Evolutionary conservation across 1,140 invertebrate species (phyloP).

Genomic region (Drosophila sp.): DNA sequence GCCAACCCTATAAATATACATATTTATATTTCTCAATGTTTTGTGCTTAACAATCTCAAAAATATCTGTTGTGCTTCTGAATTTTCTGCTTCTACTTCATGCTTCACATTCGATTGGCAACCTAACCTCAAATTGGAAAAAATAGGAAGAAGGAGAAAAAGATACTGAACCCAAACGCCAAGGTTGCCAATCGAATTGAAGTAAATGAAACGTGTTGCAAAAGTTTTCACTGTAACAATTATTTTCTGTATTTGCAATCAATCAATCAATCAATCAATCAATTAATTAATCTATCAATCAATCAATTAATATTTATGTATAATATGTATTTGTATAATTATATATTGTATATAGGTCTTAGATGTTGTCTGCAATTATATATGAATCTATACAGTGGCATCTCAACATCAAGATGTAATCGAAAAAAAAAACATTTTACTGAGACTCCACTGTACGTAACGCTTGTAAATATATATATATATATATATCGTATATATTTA

Average conservation of each 20-base stretch:
- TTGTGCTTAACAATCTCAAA: slow-evolving; percentile 51
- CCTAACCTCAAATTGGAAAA: slow-evolving; percentile 7
- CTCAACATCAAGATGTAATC: slow-evolving; percentile 36
- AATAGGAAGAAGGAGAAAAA: slow-evolving; percentile 3
- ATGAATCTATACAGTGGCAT: slow-evolving; percentile 37
- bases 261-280: slow-evolving; percentile 28
- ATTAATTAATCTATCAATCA: background rate
- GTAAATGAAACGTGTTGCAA: background rate
- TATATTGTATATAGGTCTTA: slow-evolving; percentile 18
- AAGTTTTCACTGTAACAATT: slow-evolving; percentile 38
- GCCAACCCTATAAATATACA: slow-evolving; percentile 8
- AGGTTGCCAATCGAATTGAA: slow-evolving; percentile 19
- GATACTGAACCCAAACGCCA: slow-evolving; percentile 21
- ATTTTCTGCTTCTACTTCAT: background rate
- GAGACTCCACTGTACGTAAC: slow-evolving; percentile 20
- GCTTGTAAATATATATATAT: slow-evolving; percentile 29
- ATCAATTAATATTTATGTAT: slow-evolving; percentile 18
- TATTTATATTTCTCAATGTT: slow-evolving; percentile 5
- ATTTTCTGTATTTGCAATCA: slow-evolving; percentile 16
- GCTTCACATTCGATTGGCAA: slow-evolving; percentile 28
- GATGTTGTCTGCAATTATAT: slow-evolving; percentile 11
- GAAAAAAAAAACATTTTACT: slow-evolving; percentile 12
- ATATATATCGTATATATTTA: slow-evolving; percentile 41
- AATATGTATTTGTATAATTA: slow-evolving; percentile 36
- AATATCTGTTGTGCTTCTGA: slow-evolving; percentile 44